These are phyloP conservation scores for Marmota flaviventris DNA, from an alignment of 2,113 vertebrate species.

Conservation along the genomic window DNA sequence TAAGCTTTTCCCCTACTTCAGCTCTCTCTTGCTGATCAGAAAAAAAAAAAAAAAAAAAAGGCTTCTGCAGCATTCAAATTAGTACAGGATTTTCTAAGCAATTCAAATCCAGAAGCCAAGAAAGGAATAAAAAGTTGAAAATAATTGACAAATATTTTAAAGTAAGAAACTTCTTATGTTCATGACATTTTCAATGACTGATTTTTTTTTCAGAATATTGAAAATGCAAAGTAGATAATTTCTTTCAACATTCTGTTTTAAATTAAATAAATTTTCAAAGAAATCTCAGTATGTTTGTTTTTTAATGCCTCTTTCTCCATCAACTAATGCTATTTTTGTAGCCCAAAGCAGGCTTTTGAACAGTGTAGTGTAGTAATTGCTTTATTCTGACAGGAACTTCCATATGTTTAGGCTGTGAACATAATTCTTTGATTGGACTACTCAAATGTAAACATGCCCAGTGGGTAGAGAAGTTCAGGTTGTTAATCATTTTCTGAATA, in stretches of 20 bases:
- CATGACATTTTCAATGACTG: constrained; percentile 65
- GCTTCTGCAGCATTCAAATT: background rate
- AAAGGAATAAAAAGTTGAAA: constrained; percentile 21
- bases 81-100: constrained; percentile 3
- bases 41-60: background rate
- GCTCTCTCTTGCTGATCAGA: background rate
- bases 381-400: constrained; percentile 70
- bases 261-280: constrained; percentile 66
- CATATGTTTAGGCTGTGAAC: background rate
- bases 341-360: constrained; percentile 15
- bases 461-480: background rate
- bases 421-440: background rate
- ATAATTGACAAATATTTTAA: constrained; percentile 70
- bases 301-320: background rate
- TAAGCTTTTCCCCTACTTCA: background rate
- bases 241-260: constrained; percentile 68
- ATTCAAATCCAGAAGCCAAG: background rate
- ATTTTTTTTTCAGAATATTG: constrained; percentile 57
- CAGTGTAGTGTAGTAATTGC: background rate
- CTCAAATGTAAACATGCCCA: background rate
- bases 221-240: constrained; percentile 76
- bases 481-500: background rate
- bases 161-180: constrained; percentile 54
- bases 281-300: constrained; percentile 69
- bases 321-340: constrained; percentile 61